Conservation (phyloP, 2,888 invertebrate genomes). For the Balanococcus diminutus region DNA sequence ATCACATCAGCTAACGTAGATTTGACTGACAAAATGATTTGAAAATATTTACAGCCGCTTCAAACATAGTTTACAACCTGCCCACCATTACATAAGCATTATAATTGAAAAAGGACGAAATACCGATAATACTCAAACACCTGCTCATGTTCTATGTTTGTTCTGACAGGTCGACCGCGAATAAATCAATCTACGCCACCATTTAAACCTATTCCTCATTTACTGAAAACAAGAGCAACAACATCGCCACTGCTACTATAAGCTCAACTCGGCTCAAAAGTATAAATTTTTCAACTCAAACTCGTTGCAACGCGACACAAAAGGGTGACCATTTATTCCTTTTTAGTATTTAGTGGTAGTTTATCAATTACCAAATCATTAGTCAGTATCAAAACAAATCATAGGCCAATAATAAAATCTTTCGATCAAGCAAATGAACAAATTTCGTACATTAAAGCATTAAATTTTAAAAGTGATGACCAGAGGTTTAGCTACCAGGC, state of each 20-base stretch:
- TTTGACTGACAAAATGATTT: background rate
- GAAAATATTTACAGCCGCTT: background rate
- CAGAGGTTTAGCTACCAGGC: too few species aligned
- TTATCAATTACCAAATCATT: constrained; percentile 40
- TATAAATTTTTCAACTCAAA: background rate
- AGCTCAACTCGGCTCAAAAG: background rate
- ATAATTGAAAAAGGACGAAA: constrained; percentile 26
- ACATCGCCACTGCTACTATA: too few species aligned
- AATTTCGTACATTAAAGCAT: too few species aligned
- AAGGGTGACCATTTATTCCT: constrained; percentile 20
- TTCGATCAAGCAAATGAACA: background rate
- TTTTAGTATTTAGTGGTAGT: constrained; percentile 29
- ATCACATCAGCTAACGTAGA: background rate
- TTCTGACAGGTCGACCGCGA: constrained; percentile 2
- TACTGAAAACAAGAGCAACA: background rate
- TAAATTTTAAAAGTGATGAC: too few species aligned
- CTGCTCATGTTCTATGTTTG: constrained; percentile 9
- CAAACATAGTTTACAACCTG: background rate
- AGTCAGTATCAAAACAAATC: constrained; percentile 11
- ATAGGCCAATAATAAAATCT: background rate
- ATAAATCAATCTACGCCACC: constrained; percentile 7
- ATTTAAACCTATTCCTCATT: background rate
- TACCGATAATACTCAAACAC: constrained; percentile 31
- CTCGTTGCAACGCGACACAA: background rate
- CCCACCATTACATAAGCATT: background rate